A percentile compares a stretch with the other conserved stretches of the same genome.
Conservation (phyloP, 2,113 vertebrate species). For the Pedetes capensis region DNA sequence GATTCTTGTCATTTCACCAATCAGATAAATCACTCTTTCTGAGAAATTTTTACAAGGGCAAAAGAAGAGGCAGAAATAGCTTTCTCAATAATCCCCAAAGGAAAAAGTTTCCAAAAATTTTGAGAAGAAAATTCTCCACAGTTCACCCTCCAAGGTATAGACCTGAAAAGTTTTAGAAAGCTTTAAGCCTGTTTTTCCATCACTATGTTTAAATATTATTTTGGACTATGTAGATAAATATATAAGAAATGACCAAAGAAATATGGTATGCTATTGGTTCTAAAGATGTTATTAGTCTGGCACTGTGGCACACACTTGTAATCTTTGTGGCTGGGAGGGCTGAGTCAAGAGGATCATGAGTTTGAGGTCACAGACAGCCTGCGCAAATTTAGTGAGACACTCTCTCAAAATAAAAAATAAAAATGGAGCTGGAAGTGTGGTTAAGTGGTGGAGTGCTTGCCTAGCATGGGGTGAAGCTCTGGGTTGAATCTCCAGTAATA, state of each 20-base stretch:
- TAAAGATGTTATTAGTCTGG: too few species aligned
- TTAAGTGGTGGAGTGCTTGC: too few species aligned
- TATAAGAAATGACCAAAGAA: background rate
- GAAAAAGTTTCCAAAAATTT: background rate
- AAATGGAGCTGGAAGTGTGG: too few species aligned
- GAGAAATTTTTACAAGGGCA: background rate
- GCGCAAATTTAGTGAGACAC: too few species aligned
- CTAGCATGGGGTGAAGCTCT: too few species aligned
- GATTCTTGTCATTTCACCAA: background rate
- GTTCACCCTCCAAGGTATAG: background rate
- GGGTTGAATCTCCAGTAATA: too few species aligned
- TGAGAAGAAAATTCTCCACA: conserved; percentile 25
- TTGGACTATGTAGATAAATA: background rate
- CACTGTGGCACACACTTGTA: too few species aligned
- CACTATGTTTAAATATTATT: background rate
- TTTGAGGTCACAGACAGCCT: too few species aligned
- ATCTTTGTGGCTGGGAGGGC: too few species aligned
- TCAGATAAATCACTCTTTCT: background rate
- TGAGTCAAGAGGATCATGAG: too few species aligned
- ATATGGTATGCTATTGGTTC: background rate
- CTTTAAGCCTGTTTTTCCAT: background rate
- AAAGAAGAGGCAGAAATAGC: background rate
- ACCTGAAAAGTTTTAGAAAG: background rate
- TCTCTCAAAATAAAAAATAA: too few species aligned
- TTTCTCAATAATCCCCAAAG: background rate